These are phyloP conservation scores for Macrobrachium nipponense DNA, from an alignment of 1,140 invertebrate genomes.

Conservation along the genomic window DNA sequence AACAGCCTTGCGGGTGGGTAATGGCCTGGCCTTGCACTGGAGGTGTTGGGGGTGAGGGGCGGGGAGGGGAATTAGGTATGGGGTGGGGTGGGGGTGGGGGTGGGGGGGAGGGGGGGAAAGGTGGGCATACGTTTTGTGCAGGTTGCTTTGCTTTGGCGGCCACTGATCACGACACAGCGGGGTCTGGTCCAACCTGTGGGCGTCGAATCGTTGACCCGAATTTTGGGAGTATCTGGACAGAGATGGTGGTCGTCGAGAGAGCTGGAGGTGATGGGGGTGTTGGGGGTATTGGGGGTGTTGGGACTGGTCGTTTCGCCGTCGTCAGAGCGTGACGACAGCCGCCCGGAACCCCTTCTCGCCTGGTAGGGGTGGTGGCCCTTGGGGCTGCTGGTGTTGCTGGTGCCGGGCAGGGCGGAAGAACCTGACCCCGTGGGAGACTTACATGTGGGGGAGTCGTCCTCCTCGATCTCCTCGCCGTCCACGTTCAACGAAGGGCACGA, in stretches of 20 bases:
- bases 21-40: no score
- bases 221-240: constrained; percentile 63
- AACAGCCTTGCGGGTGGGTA: no score
- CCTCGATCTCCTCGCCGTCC: constrained; percentile 63
- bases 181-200: constrained; percentile 54
- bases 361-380: constrained; percentile 10
- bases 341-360: constrained; percentile 46
- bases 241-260: constrained; percentile 63
- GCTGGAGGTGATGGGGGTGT: constrained; percentile 60
- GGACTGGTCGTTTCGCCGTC: constrained; percentile 52
- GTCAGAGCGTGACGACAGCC: constrained; percentile 58
- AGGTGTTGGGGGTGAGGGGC: not conserved
- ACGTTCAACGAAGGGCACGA: constrained; percentile 79
- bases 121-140: no score
- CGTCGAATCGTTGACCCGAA: constrained; percentile 63
- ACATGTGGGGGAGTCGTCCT: constrained; percentile 60
- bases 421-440: constrained; percentile 43
- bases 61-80: not conserved
- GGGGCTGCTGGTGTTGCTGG: constrained; percentile 34
- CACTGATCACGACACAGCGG: not conserved
- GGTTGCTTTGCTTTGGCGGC: no score
- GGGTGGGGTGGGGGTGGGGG: no score
- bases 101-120: no score
- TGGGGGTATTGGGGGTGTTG: constrained; percentile 61
- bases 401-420: constrained; percentile 17